Base-by-base conservation (phyloP, 2,113 vertebrate genomes). In the Microcebus ravelobensis region DNA sequence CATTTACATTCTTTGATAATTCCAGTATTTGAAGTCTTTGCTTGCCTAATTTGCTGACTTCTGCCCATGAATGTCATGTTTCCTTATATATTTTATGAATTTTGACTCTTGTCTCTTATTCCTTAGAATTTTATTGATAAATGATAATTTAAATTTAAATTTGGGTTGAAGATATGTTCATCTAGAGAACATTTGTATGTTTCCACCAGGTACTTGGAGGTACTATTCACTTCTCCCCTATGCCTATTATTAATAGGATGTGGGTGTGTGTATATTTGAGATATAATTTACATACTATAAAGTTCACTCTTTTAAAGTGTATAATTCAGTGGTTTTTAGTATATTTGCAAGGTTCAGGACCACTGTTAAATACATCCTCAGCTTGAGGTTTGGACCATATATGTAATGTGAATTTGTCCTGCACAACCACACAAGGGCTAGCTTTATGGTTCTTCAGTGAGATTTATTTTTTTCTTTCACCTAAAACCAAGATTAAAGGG, bases 111-210 rank as follows among this genome's bases (percentile, higher is more conserved):
- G 48, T 71, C 12, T 94, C 42, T 90, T 90, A 77, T 65, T 87
- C n/a, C 18, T 67, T 82, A 67, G 59, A 76, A 89, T 94, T n/a
- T 76, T 92, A 77, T 95, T 45, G 77, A 63, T 67, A 90, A 92
- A 25, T 88, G 52, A 81, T 48, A 67, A 68, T 39, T 39, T 39
- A 39, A 39, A 39, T 39, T 39, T 39, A 39, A 59, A 70, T 82
- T 65, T 92, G 31, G 36, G 18, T 65, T 57, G 67, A 92, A 87
- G 50, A 2, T 59, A 25, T 79, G 18, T 92, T 94, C 9, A 45
- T 65, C 25, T 65, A 63, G 59, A 85, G 55, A 89, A 8, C 15
- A 65, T 74, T 70, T 18, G 15, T 25, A 79, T 91, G 13, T 83
- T 85, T 85, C 84, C 76, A 31, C 57, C 48, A 74, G 39, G 11